A percentile compares a stretch with the other conserved stretches of the same genome.
phyloP scores from a whole-genome alignment of 2,113 vertebrate species.

The Heterotis niloticus region DNA sequence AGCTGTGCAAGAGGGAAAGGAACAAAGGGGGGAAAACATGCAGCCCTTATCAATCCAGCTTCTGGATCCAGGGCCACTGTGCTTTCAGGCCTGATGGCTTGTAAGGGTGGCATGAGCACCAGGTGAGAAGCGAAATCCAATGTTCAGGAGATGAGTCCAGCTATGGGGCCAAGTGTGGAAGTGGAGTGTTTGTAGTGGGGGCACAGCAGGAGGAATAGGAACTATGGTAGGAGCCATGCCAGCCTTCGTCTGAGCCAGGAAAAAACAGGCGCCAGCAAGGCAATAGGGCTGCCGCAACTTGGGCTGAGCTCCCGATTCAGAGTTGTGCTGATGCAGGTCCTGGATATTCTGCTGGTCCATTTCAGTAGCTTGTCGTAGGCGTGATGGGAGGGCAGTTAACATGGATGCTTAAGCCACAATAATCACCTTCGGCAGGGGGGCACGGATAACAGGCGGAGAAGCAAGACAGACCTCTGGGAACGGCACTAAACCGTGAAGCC shows the following conservation, averaged over 20 bases:
- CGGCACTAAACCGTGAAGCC: too few relatives aligned
- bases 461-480: not conserved
- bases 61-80: too few relatives aligned
- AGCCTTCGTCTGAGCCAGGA: not conserved
- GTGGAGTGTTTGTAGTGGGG: not conserved
- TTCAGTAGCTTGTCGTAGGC: not conserved
- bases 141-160: too few relatives aligned
- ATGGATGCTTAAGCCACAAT: not conserved
- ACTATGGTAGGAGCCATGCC: too few relatives aligned
- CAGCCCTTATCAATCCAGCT: too few relatives aligned
- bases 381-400: conserved; percentile 4
- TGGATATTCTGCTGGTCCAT: not conserved
- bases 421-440: not conserved
- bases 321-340: not conserved
- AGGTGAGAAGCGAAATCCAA: too few relatives aligned
- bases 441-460: not conserved
- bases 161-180: too few relatives aligned
- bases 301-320: too few relatives aligned
- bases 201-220: not conserved
- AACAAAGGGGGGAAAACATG: too few relatives aligned
- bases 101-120: too few relatives aligned
- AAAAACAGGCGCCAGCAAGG: not conserved
- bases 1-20: too few relatives aligned
- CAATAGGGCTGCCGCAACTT: not conserved
- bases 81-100: too few relatives aligned